A percentile compares a stretch with the other conserved stretches of the same genome.
Evolutionary conservation across 1,140 invertebrate genomes (phyloP).

Genomic region (Rhysida immarginata): DNA sequence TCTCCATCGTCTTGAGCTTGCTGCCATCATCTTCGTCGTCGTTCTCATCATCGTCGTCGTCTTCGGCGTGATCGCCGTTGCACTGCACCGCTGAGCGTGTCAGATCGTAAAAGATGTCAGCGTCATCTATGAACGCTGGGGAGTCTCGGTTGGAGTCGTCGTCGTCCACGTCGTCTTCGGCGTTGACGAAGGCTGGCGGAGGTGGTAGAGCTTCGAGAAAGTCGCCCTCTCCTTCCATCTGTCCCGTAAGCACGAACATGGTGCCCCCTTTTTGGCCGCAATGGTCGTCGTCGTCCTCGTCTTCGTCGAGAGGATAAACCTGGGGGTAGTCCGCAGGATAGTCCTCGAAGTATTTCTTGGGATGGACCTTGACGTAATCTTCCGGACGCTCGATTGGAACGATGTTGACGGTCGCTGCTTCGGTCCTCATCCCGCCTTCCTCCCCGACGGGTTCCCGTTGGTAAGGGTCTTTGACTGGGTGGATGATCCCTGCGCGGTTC

Average conservation of each 20-base stretch:
- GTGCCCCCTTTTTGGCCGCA: no score
- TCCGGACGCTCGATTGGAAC: neutral
- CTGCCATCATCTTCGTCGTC: neutral
- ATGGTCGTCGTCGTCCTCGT: neutral
- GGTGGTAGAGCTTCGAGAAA: neutral
- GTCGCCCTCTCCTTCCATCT: neutral
- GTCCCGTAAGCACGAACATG: neutral
- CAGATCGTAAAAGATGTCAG: neutral
- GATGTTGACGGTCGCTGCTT: neutral
- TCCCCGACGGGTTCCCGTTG: neutral
- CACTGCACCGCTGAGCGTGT: neutral
- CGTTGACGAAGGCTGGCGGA: no score
- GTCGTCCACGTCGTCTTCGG: no score
- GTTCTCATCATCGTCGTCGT: neutral
- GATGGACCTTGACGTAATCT: neutral
- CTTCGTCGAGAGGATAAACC: neutral
- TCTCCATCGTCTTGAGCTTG: neutral
- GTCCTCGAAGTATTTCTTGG: slow-evolving; percentile 3
- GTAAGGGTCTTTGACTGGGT: no score
- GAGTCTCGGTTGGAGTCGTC: neutral
- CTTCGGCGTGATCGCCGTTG: neutral
- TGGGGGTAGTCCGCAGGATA: slow-evolving; percentile 1
- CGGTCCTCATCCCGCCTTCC: neutral
- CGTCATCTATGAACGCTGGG: neutral
- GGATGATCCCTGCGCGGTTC: neutral